Percentiles rank a stretch among this genome's conserved stretches.
These are phyloP conservation scores for Trinorchestia longiramus DNA, from an alignment of 1,140 invertebrate species.

Conservation along the genomic window DNA sequence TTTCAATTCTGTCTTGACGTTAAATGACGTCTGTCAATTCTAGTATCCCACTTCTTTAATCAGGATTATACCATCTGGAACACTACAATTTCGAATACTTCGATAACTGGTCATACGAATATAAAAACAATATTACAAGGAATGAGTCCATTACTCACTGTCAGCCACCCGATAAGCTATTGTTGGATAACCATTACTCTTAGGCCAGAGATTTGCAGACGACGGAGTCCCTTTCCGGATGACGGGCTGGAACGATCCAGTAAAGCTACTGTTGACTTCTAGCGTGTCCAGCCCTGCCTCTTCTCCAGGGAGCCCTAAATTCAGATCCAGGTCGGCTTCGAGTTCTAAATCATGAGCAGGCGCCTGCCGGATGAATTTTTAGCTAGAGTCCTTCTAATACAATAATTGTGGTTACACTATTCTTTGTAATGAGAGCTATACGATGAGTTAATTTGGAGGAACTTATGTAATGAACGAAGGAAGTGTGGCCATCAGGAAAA, in stretches of 20 bases:
- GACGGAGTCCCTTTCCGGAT: neutral
- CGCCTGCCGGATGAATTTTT: neutral
- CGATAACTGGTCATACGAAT: neutral
- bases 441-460: neutral
- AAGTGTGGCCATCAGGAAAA: neutral
- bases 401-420: neutral
- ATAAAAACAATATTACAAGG: neutral
- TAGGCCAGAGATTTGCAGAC: neutral
- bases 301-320: neutral
- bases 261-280: neutral
- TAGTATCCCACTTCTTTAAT: too few species aligned
- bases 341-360: neutral
- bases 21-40: too few species aligned
- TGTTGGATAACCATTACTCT: slow-evolving; percentile 5
- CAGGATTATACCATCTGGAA: neutral
- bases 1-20: too few species aligned
- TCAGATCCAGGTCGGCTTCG: neutral
- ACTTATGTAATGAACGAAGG: neutral
- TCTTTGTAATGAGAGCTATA: neutral
- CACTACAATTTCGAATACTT: neutral
- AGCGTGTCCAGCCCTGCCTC: neutral
- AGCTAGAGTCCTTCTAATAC: neutral
- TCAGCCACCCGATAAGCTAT: neutral
- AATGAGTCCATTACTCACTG: neutral
- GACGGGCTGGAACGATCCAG: neutral